These are phyloP conservation scores for Drosophila pectinifera DNA, from an alignment of 1,140 invertebrate species.

Conservation along the genomic window DNA sequence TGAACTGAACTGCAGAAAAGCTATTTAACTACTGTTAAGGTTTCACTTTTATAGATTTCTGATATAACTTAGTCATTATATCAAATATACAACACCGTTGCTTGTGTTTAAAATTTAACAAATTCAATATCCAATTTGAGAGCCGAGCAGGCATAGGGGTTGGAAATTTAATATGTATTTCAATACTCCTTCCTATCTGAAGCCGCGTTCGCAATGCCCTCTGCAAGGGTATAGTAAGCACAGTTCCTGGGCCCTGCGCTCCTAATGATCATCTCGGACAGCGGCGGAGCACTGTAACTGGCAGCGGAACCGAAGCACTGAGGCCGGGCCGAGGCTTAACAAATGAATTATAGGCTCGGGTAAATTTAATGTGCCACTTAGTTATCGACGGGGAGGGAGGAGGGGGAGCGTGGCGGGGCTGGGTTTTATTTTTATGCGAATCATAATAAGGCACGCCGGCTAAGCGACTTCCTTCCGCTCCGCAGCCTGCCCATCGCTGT, in stretches of 20 bases:
- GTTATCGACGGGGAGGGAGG: constrained; percentile 37
- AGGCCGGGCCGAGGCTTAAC: constrained; percentile 47
- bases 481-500: constrained; percentile 26
- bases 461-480: constrained; percentile 51
- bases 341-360: constrained; percentile 78
- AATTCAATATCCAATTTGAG: too few relatives aligned
- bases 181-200: too few relatives aligned
- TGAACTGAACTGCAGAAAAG: too few relatives aligned
- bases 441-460: constrained; percentile 51
- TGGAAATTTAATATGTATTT: too few relatives aligned
- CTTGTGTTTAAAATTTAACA: too few relatives aligned
- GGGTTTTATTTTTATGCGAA: constrained; percentile 56
- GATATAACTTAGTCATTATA: too few relatives aligned
- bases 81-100: too few relatives aligned
- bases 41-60: too few relatives aligned
- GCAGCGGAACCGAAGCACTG: constrained; percentile 25
- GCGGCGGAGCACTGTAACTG: neutral
- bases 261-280: constrained; percentile 53
- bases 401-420: neutral
- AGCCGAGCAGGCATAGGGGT: too few relatives aligned
- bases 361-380: constrained; percentile 79
- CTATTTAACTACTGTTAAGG: too few relatives aligned
- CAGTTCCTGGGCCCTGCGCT: constrained; percentile 16
- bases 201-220: too few relatives aligned
- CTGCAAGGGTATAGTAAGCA: constrained; percentile 15